Percentiles rank a stretch among this genome's conserved stretches.
Conservation (phyloP, 2,797 vertebrate species). For the Peromyscus melanophrys region DNA sequence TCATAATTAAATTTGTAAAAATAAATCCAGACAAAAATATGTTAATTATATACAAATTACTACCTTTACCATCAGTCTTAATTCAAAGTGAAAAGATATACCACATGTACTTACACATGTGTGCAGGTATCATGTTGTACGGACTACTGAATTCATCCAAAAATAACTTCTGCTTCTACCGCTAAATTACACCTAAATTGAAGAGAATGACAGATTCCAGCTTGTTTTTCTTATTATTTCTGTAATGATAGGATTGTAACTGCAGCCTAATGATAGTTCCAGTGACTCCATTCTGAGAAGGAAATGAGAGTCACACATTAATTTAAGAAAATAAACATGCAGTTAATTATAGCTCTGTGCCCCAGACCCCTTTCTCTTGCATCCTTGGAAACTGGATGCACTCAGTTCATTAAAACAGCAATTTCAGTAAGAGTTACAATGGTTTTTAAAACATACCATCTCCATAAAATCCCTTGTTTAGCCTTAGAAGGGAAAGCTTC, state of each 20-base stretch:
- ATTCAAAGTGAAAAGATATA: slow-evolving; percentile 47
- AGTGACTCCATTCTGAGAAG: slow-evolving; percentile 80
- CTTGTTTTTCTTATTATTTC: slow-evolving; percentile 80
- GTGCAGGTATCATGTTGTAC: neutral
- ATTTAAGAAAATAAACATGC: slow-evolving; percentile 87
- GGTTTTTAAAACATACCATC: slow-evolving; percentile 47
- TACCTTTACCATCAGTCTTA: slow-evolving; percentile 45
- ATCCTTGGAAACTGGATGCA: slow-evolving; percentile 80
- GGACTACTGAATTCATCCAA: slow-evolving; percentile 60
- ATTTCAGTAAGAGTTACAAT: slow-evolving; percentile 82
- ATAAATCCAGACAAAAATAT: neutral
- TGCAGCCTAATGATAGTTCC: slow-evolving; percentile 84
- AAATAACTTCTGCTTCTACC: slow-evolving; percentile 66
- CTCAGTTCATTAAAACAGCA: slow-evolving; percentile 81
- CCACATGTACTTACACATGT: slow-evolving; percentile 56
- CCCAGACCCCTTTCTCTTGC: slow-evolving; percentile 77
- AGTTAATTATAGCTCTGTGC: slow-evolving; percentile 88
- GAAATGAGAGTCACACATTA: slow-evolving; percentile 85
- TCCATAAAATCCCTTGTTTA: slow-evolving; percentile 22
- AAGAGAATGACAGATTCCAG: slow-evolving; percentile 72
- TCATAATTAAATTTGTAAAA: slow-evolving; percentile 20
- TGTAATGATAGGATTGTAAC: slow-evolving; percentile 75
- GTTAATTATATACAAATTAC: slow-evolving; percentile 33
- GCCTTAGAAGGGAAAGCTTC: neutral
- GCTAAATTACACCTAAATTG: slow-evolving; percentile 55